Evolutionary conservation across 1,140 invertebrate genomes (phyloP), one percentile per base, ranked within the genome.

Genomic region (Papilio machaon): DNA sequence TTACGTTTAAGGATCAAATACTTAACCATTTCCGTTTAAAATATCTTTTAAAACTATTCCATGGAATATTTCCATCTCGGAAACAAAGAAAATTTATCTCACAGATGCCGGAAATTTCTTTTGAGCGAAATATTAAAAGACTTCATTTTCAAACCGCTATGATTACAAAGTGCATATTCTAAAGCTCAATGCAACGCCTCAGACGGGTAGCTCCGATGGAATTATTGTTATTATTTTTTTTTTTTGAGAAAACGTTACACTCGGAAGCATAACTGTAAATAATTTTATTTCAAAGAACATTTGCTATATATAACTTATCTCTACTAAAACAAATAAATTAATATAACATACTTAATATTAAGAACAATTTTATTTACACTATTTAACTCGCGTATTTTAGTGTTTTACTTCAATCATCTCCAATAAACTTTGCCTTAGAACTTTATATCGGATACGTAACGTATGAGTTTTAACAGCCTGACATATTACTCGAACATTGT

Each of bases 71-170:
- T 38, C 64, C 64, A 70, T 70, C 64, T 70, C 30, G 23, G 64
- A 38, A 70, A 70, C 64, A 70, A 70, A 70, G 64, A 70, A 70
- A 70, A 70, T 70, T 70, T 70, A 70, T 70, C 64, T 64, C 60
- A 10, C 60, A 23, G 19, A 23, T 64, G 60, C 30, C 64, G 64
- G 64, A 10, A 30, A 70, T 70, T 70, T 70, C 64, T 70, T 70
- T 70, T 70, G 64, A 70, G 13, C 15, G 64, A 70, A 70, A 70
- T 70, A 70, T 70, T 70, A 70, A 70, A 70, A 70, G 64, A 70
- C 30, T 70, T 70, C 30, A 35, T 70, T 70, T 60, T 70, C 4
- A 70, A 70, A 70, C 64, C 64, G 64, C 64, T 70, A 70, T 35
- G 23, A 70, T 70, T 70, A 70, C 64, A 70, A 70, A 70, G 64